Percentiles rank a stretch among this genome's conserved stretches.
Evolutionary conservation across 2,797 vertebrate species (phyloP).

Genomic region (Xerus rutilus): DNA sequence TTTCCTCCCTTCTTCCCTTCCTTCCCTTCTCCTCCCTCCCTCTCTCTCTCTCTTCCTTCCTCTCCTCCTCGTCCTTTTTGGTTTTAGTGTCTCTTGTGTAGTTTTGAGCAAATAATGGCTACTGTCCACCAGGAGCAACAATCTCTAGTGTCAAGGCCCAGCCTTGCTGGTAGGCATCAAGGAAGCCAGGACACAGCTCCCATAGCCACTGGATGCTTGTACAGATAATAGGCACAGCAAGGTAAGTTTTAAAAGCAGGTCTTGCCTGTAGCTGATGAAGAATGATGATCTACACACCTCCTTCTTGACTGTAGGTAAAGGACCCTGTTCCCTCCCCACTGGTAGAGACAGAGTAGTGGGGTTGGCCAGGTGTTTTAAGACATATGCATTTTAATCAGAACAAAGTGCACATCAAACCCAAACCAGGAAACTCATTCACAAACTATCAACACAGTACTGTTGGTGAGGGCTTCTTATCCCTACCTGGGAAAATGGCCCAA

Average conservation of each 20-base stretch:
- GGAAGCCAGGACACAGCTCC: background rate
- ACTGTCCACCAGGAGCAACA: background rate
- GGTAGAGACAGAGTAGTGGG: background rate
- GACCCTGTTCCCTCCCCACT: background rate
- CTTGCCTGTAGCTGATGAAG: background rate
- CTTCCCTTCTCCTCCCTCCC: background rate
- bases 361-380: background rate
- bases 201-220: background rate
- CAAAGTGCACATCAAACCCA: background rate
- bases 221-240: background rate
- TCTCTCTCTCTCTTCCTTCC: no score
- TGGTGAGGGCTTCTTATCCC: fast-evolving
- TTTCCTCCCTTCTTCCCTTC: background rate
- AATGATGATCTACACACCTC: background rate
- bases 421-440: background rate
- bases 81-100: background rate
- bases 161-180: background rate
- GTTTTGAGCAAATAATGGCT: background rate
- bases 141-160: background rate
- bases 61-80: no score
- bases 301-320: background rate
- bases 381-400: background rate
- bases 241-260: background rate
- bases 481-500: background rate
- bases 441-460: background rate